Conservation (phyloP, 2,888 invertebrate genomes). For the Lycaena phlaeas region DNA sequence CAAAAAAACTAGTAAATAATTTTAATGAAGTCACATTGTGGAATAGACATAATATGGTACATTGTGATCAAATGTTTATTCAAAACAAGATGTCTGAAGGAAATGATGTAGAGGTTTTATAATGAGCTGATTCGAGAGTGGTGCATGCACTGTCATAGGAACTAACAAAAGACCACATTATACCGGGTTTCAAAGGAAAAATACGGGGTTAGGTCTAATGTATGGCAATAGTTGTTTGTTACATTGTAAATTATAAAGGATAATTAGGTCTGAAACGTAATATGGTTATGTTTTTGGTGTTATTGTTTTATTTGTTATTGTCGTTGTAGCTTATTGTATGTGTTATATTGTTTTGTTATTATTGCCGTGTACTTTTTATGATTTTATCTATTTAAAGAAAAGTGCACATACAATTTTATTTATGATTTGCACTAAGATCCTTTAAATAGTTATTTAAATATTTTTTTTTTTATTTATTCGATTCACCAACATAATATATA, state of each 20-base stretch:
- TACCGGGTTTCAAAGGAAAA: constrained; percentile 40
- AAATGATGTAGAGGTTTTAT: constrained; percentile 46
- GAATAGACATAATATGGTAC: constrained; percentile 13
- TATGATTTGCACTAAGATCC: no score
- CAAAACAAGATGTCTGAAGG: constrained; percentile 42
- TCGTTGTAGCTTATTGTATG: no score
- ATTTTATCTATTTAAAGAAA: no score
- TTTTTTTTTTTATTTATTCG: no score
- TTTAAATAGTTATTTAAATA: no score
- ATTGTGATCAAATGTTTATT: constrained; percentile 16
- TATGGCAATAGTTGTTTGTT: constrained; percentile 20
- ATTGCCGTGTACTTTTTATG: no score
- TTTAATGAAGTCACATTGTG: no score
- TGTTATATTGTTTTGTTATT: no score
- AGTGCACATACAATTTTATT: no score
- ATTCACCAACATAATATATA: no score
- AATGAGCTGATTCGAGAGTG: constrained; percentile 51
- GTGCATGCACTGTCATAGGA: constrained; percentile 34
- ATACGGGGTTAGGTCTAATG: constrained; percentile 26
- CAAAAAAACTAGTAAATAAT: no score
- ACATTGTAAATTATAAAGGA: constrained; percentile 15
- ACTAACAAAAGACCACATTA: constrained; percentile 31
- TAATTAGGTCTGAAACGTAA: constrained; percentile 13
- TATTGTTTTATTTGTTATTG: constrained; percentile 20
- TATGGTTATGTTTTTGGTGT: constrained; percentile 14